These are phyloP conservation scores for Dryoscopus gambensis DNA, from an alignment of 2,113 vertebrate species.

Conservation along the genomic window DNA sequence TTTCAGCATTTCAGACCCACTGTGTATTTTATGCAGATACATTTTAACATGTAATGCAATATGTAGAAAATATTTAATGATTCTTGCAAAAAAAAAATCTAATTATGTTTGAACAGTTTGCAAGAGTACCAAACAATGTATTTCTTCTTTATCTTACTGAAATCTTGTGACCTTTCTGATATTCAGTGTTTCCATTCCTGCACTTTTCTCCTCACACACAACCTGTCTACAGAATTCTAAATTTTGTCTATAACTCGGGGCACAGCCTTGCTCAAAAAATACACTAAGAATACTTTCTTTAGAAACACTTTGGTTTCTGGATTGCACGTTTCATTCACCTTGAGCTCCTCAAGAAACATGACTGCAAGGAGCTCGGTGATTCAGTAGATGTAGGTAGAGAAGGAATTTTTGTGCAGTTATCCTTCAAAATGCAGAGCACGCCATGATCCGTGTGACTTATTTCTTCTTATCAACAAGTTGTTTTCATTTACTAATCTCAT, in stretches of 20 bases:
- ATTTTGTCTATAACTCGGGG: not conserved
- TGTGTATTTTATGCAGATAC: not conserved
- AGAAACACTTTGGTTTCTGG: not conserved
- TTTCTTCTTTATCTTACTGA: not conserved
- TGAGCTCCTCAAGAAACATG: not conserved
- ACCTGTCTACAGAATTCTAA: not conserved
- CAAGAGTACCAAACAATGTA: not conserved
- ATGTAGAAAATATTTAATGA: not conserved
- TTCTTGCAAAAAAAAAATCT: not conserved
- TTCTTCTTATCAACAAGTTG: not conserved
- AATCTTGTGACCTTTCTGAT: not conserved
- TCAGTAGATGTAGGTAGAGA: not conserved
- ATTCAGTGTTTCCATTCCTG: not conserved
- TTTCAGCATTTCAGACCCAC: not conserved
- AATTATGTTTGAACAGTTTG: not conserved
- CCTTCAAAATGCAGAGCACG: not conserved
- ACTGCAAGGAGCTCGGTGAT: not conserved
- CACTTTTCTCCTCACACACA: not conserved
- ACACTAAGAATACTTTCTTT: not conserved
- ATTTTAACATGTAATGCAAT: not conserved
- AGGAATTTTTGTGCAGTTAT: not conserved
- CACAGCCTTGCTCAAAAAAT: not conserved
- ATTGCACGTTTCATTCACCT: not conserved
- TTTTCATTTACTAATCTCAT: not conserved
- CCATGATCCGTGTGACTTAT: rapidly evolving